Base-by-base conservation (phyloP, 2,888 invertebrate genomes). In the Eledona agricola region DNA sequence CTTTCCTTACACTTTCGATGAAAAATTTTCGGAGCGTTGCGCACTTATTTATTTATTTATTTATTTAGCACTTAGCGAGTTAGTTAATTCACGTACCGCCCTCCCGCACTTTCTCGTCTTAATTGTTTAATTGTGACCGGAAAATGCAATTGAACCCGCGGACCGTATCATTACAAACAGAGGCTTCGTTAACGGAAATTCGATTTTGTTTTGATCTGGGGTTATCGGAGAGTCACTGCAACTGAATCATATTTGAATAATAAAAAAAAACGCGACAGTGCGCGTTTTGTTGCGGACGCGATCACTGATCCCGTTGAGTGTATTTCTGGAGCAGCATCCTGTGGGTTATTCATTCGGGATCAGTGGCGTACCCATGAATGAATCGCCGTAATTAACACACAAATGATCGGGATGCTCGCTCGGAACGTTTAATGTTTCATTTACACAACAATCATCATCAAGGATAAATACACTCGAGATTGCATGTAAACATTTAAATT, bases 1-100 rank as follows among this genome's bases (percentile, higher is more conserved):
- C 47, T 50, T 37, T 49, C 29, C 11, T 52, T 53, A n/a, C 28
- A 56, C 49, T 52, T 55, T 52, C 52, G 19, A 20, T 16, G 25
- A n/a, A 16, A 17, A 20, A 22, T 43, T 31, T 31, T 29, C 40
- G 16, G 38, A 38, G 38, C 38, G 25, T 28, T 17, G 11, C 7
- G 31, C 31, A 31, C 29, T 40, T 28, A 12, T 26, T 25, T 10
- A 6, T 1, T 7, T 9, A 11, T 6, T n/a, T 10, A 12, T 3
- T 29, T 29, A 4, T 29, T 13, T n/a, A n/a, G n/a, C n/a, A n/a
- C n/a, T n/a, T n/a, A n/a, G n/a, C n/a, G n/a, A n/a, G n/a, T n/a
- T n/a, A n/a, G n/a, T n/a, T n/a, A n/a, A n/a, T n/a, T n/a, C n/a
- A n/a, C n/a, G n/a, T n/a, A 7, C 23, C 13, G 7, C 13, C 22